Base-by-base conservation (phyloP, 2,113 vertebrate species). In the Trachemys scripta region DNA sequence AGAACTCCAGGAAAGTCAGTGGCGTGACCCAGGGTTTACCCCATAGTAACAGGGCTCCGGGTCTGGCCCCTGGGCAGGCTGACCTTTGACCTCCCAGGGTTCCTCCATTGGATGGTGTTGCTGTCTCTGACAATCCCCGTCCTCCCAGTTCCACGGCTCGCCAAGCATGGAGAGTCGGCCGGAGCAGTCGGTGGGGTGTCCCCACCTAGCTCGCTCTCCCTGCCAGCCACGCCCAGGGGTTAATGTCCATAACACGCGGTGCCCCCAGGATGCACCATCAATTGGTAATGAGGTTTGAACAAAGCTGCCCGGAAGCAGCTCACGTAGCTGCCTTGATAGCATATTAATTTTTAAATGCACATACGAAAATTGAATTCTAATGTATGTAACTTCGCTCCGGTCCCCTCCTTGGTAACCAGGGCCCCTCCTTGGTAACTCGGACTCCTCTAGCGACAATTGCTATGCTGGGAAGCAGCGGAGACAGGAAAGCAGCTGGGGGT, bases 341-440 rank as follows among this genome's bases (percentile, higher is more conserved):
- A 5, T 38, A 88, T 92, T 72, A 62, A 88, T 92, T 84, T 88
- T 92, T 88, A 75, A 79, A 47, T 54, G 54, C 29, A 31, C 56
- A 49, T n/a, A 88, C 88, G 84, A 84, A 92, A 92, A 84, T 88
- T 92, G 83, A 81, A 92, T 84, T 84, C 91, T 84, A 78, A 88
- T 84, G 87, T 80, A 69, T 84, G 91, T 84, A 80, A 57, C 31
- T 80, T 42, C 81, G n/a, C 29, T 53, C 56, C 5, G 38, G 69
- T 49, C 72, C 57, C 80, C 72, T 59, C 72, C 91, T 42, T 92
- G 84, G 91, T 59, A 69, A 92, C 91, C 35, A 24, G 6, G 24
- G 56, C 62, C 82, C 53, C 35, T 59, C 25, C 59, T 62, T 92
- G 87, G 90, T 81, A 78, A 92, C 90, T 6, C 4, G 10, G n/a